Evolutionary conservation across 2,888 invertebrate genomes (phyloP).

Genomic region (Nycteola revayana): DNA sequence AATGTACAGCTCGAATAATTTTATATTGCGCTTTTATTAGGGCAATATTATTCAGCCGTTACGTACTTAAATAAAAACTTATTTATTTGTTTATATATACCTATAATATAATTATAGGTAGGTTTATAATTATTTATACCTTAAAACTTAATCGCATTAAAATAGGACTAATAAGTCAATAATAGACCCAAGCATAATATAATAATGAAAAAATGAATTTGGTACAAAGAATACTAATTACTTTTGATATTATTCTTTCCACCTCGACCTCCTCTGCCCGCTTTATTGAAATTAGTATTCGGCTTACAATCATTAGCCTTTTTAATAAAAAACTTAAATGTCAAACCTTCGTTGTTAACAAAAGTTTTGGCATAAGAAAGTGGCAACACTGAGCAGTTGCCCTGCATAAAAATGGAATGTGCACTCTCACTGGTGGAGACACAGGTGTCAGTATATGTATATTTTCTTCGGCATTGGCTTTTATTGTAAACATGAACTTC

Average conservation of each 20-base stretch:
- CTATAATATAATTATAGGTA: no score
- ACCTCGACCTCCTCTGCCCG: conserved; percentile 11
- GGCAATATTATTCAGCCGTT: no score
- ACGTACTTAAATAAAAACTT: no score
- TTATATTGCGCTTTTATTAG: no score
- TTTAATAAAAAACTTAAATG: conserved; percentile 26
- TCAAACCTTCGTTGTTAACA: conserved; percentile 12
- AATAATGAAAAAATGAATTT: no score
- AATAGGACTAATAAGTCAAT: no score
- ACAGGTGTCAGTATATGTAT: conserved; percentile 43
- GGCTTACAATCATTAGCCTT: conserved; percentile 7
- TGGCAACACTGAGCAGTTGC: conserved; percentile 46
- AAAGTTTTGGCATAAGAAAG: conserved; percentile 26
- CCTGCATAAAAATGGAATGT: conserved; percentile 35
- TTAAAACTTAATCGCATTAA: no score
- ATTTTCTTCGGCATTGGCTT: conserved; percentile 50
- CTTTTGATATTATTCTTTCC: conserved; percentile 1
- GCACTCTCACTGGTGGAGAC: conserved; percentile 32
- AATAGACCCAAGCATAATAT: no score
- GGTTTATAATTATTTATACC: no score
- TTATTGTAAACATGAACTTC: conserved; percentile 65
- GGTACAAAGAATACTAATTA: no score
- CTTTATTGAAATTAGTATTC: not conserved
- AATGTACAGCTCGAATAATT: no score
- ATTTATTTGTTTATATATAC: no score